phyloP scores from a whole-genome alignment of 2,113 vertebrate genomes.

The Phasianus colchicus region DNA sequence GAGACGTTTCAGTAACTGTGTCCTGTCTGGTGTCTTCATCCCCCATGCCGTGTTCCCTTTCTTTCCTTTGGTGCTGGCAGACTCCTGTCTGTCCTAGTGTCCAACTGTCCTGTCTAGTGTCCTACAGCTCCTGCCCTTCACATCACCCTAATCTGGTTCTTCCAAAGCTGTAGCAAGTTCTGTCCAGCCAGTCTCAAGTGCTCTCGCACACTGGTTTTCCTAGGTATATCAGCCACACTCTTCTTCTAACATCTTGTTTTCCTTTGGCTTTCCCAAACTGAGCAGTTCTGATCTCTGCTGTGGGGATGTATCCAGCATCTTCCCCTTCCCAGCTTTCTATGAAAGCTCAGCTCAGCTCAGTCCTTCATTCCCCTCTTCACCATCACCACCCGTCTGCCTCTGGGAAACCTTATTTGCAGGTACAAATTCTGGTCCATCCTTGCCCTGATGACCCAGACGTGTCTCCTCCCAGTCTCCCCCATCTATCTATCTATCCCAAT shows the following conservation, averaged over 20 bases:
- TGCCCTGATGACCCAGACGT: neutral
- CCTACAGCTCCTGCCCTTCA: neutral
- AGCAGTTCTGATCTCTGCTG: neutral
- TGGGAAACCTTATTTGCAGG: neutral
- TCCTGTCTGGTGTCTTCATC: neutral
- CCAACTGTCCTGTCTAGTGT: neutral
- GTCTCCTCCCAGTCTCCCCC: neutral
- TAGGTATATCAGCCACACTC: neutral
- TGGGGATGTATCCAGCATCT: neutral
- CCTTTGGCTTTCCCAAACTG: neutral
- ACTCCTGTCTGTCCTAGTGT: neutral
- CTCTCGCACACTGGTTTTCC: neutral
- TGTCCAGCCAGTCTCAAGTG: neutral
- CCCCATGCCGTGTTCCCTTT: fast-evolving
- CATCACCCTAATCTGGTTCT: neutral
- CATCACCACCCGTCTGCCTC: neutral
- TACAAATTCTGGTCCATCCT: neutral
- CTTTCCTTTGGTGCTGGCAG: neutral
- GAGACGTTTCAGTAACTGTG: neutral
- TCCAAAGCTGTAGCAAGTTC: neutral
- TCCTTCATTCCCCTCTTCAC: neutral
- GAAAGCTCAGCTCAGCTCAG: neutral
- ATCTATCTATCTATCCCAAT: too few species aligned
- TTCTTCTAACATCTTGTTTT: neutral
- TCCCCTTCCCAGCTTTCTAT: neutral